Evolutionary conservation across 2,113 vertebrate genomes (phyloP).

Genomic region (Cepphus grylle): DNA sequence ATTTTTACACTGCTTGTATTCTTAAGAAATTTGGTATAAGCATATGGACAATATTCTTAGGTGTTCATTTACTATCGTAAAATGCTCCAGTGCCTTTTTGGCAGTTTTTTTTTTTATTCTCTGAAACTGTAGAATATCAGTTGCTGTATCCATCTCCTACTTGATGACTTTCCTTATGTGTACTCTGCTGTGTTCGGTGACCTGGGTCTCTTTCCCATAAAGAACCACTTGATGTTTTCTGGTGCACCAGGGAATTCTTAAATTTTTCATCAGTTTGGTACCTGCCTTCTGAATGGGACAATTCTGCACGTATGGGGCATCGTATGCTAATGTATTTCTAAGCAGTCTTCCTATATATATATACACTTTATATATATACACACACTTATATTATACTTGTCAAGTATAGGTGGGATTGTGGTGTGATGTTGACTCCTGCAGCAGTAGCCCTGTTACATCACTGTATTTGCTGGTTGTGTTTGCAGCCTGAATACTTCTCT

Average conservation of each 20-base stretch:
- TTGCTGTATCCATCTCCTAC: background rate
- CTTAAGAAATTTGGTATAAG: background rate
- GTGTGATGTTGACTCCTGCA: background rate
- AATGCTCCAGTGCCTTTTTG: background rate
- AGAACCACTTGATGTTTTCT: background rate
- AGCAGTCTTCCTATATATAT: background rate
- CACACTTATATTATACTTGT: background rate
- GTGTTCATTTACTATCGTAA: background rate
- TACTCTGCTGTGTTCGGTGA: background rate
- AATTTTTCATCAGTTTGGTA: background rate
- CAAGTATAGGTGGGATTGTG: background rate
- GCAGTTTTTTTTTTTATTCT: background rate
- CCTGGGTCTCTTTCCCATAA: background rate
- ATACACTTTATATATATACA: no score
- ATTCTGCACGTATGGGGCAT: fast-evolving
- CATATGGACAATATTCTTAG: background rate
- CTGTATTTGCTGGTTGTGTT: background rate
- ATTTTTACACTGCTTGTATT: background rate
- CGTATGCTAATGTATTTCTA: background rate
- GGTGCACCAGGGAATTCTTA: background rate
- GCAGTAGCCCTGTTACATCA: background rate
- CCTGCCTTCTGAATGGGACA: background rate
- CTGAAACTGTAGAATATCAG: background rate
- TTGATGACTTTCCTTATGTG: background rate
- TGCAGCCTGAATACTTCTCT: background rate